These are phyloP conservation scores for Monochamus alternatus DNA, from an alignment of 2,888 invertebrate genomes.

Conservation along the genomic window DNA sequence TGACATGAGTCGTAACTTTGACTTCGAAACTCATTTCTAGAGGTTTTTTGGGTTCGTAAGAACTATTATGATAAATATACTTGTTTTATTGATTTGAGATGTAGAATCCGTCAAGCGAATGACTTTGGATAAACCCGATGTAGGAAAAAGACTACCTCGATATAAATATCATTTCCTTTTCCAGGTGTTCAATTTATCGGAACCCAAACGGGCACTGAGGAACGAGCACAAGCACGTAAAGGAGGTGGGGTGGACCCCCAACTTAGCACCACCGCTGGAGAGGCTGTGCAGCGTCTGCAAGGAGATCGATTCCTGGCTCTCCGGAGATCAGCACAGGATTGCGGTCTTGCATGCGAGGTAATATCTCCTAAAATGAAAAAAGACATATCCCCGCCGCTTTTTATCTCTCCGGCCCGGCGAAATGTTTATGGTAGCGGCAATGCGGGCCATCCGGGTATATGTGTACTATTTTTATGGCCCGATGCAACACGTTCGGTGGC, in stretches of 20 bases:
- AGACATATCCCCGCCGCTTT: constrained; percentile 31
- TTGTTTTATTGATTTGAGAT: too few relatives aligned
- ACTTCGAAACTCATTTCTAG: too few relatives aligned
- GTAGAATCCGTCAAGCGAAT: too few relatives aligned
- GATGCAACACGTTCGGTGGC: too few relatives aligned
- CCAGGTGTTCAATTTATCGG: constrained; percentile 91
- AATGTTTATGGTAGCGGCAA: neutral
- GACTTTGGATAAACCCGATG: too few relatives aligned
- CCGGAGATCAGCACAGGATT: constrained; percentile 86
- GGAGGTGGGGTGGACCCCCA: constrained; percentile 89
- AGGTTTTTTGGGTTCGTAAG: too few relatives aligned
- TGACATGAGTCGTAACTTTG: too few relatives aligned
- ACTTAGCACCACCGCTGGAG: constrained; percentile 91
- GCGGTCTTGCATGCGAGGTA: constrained; percentile 91
- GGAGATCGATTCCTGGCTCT: constrained; percentile 93
- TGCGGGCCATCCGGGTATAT: neutral
- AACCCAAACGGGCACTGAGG: constrained; percentile 77
- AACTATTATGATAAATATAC: too few relatives aligned
- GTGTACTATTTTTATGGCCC: too few relatives aligned
- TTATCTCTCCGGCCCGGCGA: neutral
- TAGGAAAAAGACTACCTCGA: too few relatives aligned
- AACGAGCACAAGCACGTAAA: constrained; percentile 80
- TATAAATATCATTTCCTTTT: constrained; percentile 59
- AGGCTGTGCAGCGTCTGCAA: constrained; percentile 93
- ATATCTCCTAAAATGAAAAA: constrained; percentile 52